Conservation (phyloP, 2,797 vertebrate genomes). For the Bucorvus abyssinicus region DNA sequence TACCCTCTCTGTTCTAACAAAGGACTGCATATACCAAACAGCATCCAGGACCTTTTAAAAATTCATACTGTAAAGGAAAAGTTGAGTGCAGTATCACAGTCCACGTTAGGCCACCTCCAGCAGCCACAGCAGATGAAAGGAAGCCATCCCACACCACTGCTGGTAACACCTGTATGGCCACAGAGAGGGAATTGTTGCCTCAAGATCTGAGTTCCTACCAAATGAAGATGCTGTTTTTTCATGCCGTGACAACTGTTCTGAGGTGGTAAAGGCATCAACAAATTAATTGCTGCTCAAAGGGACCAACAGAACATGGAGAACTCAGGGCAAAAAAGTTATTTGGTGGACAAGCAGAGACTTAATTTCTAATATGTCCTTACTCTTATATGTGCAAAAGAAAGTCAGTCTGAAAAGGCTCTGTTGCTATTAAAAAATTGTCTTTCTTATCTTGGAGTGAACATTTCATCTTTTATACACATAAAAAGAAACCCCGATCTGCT, state of each 20-base stretch:
- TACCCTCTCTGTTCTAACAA: neutral
- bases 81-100: neutral
- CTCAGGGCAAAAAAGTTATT: neutral
- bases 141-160: neutral
- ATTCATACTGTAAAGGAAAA: neutral
- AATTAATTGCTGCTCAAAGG: neutral
- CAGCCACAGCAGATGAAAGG: neutral
- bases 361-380: neutral
- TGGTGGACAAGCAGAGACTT: neutral
- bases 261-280: neutral
- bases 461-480: neutral
- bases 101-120: rapidly evolving
- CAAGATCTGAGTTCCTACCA: neutral
- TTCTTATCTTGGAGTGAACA: neutral
- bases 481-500: conserved; percentile 4
- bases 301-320: neutral
- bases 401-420: neutral
- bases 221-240: neutral
- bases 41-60: neutral
- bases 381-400: neutral
- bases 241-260: neutral
- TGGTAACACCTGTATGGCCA: neutral
- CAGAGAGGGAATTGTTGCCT: neutral
- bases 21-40: neutral
- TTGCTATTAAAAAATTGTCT: neutral